Base-by-base conservation (phyloP, 2,888 invertebrate genomes). In the Agrotis segetum region DNA sequence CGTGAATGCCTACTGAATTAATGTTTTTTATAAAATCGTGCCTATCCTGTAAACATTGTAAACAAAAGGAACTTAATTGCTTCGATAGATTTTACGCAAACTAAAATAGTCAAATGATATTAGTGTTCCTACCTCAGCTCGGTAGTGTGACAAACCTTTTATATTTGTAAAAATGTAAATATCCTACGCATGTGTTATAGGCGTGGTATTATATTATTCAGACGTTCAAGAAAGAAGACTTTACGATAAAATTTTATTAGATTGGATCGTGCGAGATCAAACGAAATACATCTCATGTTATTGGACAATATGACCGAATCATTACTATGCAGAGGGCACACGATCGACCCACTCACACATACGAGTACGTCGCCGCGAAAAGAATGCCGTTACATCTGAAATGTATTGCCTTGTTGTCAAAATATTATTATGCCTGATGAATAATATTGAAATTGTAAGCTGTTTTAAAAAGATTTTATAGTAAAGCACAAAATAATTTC, bases 241-340 rank as follows among this genome's bases (percentile, higher is more conserved):
- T 59, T 58, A 44, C 49, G 40, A 69, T 55, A 60, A 53, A 19
- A n/a, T 47, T 40, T 50, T 55, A 65, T 49, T 82, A 64, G 40
- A 17, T 34, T 29, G 46, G 46, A 63, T 69, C 50, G 65, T 60
- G 47, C 59, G 64, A 46, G 68, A 77, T 77, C 46, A 56, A 62
- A 59, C 52, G 44, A 34, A 67, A 70, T 70, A 61, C 29, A 63
- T 66, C 9, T 47, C 81, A 66, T 63, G 9, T 50, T 79, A 55
- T 81, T 70, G 59, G 29, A 56, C 63, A 67, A 67, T 49, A 47
- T 34, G 56, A 24, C n/a, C 53, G 40, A 59, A 47, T 58, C 29
- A 55, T 75, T 44, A 46, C 34, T 46, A 61, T 56, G 68, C 55
- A 67, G 67, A 74, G 73, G 85, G 66, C 71, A 80, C 67, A 62